Base-by-base conservation (phyloP, 1,140 invertebrate species). In the Steinernema khuongi region DNA sequence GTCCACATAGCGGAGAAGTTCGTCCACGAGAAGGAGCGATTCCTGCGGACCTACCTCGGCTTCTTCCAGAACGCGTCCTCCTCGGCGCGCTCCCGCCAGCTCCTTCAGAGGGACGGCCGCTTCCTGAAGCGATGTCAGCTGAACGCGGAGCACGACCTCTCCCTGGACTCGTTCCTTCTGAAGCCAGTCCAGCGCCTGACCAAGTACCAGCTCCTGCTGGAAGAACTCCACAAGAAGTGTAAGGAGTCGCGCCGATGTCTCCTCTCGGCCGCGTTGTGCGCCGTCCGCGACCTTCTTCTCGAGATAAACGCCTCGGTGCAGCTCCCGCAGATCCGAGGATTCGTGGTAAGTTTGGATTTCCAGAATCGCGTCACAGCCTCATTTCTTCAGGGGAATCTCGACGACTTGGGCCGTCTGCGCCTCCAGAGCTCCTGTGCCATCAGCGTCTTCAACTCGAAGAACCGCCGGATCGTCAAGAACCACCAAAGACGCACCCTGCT, bases 221-320 rank as follows among this genome's bases (percentile, higher is more conserved):
- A 60, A 22, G 50, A 60, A 22, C 50, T 60, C 50, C 22, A n/a
- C 14, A 7, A 22, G 7, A 60, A 60, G 14, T 60, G 50, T 26
- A 2, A 22, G 26, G 50, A 7, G 22, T 17, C 50, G 26, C 50
- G 26, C 4, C 4, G 2, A 22, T 4, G 19, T 7, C 4, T 60
- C 19, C 11, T 60, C 19, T 22, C 14, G 2, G 7, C 50, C 50
- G 50, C 50, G 11, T 14, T 60, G 7, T 11, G 4, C 26, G 50
- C 50, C 7, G 22, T 26, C 11, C 50, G 50, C 50, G 50, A 60
- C 22, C 4, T 60, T 22, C 50, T 60, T 7, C 14, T 22, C 2
- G 50, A 60, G 26, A 60, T 60, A 11, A 60, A 60, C 50, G 50
- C 26, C 4, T 60, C 50, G 50, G 26, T 60, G 50, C 50, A 60